These are phyloP conservation scores for Leptinotarsa lineolata DNA, from an alignment of 1,140 invertebrate genomes.

Conservation along the genomic window DNA sequence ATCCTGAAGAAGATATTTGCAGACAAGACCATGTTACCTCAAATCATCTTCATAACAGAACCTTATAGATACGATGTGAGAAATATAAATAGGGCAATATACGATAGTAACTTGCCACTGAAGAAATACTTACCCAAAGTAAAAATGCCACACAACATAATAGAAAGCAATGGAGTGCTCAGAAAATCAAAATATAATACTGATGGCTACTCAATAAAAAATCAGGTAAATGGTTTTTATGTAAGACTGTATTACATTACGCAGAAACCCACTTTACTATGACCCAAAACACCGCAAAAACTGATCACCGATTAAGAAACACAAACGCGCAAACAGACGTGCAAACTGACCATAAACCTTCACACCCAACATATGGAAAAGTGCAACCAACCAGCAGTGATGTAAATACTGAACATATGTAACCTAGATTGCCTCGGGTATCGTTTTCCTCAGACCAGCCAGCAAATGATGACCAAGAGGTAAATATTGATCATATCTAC, in stretches of 20 bases:
- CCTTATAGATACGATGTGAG: no score
- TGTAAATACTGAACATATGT: not conserved
- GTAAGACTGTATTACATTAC: conserved; percentile 5
- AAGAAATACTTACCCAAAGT: not conserved
- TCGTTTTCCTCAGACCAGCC: conserved; percentile 4
- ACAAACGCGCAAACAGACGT: not conserved
- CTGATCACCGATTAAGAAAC: not conserved
- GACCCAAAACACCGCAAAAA: not conserved
- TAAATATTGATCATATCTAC: conserved; percentile 5
- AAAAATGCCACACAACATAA: conserved; percentile 10
- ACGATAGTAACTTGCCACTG: not conserved
- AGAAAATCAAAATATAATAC: conserved; percentile 11
- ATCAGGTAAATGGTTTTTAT: conserved; percentile 10
- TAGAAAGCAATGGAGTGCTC: conserved; percentile 6
- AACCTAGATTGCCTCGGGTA: not conserved
- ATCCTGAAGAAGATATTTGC: conserved; percentile 4
- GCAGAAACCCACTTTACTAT: conserved; percentile 8
- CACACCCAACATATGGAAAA: not conserved
- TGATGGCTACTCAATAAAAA: conserved; percentile 11
- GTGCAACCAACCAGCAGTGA: not conserved
- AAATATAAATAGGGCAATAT: conserved; percentile 5
- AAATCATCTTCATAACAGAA: conserved; percentile 18
- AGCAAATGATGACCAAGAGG: no score
- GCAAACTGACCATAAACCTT: conserved; percentile 10
- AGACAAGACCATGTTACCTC: conserved; percentile 11